phyloP scores from a whole-genome alignment of 2,797 vertebrate genomes.

The Buphagus erythrorhynchus region DNA sequence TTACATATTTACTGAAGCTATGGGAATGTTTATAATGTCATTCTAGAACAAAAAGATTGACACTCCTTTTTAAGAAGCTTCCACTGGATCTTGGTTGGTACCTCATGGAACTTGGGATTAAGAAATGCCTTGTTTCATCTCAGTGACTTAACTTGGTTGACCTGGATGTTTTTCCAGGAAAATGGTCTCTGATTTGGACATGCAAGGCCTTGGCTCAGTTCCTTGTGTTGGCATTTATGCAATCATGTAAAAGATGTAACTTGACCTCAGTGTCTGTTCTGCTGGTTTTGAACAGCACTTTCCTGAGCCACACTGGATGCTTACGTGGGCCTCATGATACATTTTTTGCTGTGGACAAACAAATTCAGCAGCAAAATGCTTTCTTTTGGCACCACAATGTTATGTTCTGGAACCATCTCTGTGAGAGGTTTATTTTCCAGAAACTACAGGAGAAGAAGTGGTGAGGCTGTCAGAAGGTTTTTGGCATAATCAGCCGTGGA shows the following conservation, averaged over 20 bases:
- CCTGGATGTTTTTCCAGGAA: neutral
- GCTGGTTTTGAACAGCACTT: neutral
- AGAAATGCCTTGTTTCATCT: neutral
- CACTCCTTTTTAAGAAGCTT: neutral
- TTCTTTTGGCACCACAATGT: neutral
- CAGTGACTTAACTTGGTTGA: neutral
- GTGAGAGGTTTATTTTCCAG: neutral
- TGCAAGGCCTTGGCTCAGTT: neutral
- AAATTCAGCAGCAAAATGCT: neutral
- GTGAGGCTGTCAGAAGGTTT: neutral
- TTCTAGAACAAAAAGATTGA: neutral
- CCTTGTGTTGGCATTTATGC: neutral
- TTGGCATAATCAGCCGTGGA: fast-evolving
- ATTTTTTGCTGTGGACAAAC: neutral
- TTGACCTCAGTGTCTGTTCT: fast-evolving
- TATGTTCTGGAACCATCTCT: neutral
- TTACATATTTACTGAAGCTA: conserved; percentile 54
- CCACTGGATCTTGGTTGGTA: neutral
- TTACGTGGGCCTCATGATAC: fast-evolving
- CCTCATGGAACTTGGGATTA: neutral
- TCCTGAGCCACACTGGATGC: fast-evolving
- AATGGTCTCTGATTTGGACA: neutral
- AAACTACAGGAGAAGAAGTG: neutral
- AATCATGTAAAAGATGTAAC: neutral
- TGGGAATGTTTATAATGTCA: neutral